These are phyloP conservation scores for Luscinia luscinia DNA, from an alignment of 2,797 vertebrate species.

Conservation along the genomic window DNA sequence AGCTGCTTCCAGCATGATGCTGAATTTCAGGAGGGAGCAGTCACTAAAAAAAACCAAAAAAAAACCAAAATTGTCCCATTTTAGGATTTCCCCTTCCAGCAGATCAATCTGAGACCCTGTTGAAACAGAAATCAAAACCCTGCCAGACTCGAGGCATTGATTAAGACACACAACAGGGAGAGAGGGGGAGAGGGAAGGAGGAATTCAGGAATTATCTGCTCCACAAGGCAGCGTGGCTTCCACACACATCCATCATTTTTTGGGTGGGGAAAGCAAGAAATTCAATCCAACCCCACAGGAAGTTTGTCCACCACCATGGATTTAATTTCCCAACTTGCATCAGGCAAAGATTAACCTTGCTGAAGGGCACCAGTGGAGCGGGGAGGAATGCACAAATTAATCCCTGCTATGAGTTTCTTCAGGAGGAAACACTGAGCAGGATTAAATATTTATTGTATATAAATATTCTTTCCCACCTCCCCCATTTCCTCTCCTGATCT, in stretches of 20 bases:
- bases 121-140: constrained; percentile 18
- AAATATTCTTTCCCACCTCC: background rate
- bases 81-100: background rate
- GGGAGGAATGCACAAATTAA: background rate
- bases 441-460: constrained; percentile 27
- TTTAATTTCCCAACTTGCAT: constrained; percentile 50
- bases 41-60: background rate
- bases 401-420: background rate
- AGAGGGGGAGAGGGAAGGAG: constrained; percentile 1
- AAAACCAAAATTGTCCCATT: background rate
- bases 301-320: background rate
- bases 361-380: background rate
- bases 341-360: constrained; percentile 66
- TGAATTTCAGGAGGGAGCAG: background rate
- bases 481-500: background rate
- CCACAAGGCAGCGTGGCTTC: background rate
- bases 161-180: constrained; percentile 33
- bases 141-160: constrained; percentile 22
- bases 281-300: background rate
- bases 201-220: background rate
- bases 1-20: rapidly evolving
- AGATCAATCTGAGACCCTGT: background rate
- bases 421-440: background rate
- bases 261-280: background rate
- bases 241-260: background rate